Evolutionary conservation across 37 sponge, comb jelly and placozoan species (phyloP).

Genomic region (Beroe ovata): DNA sequence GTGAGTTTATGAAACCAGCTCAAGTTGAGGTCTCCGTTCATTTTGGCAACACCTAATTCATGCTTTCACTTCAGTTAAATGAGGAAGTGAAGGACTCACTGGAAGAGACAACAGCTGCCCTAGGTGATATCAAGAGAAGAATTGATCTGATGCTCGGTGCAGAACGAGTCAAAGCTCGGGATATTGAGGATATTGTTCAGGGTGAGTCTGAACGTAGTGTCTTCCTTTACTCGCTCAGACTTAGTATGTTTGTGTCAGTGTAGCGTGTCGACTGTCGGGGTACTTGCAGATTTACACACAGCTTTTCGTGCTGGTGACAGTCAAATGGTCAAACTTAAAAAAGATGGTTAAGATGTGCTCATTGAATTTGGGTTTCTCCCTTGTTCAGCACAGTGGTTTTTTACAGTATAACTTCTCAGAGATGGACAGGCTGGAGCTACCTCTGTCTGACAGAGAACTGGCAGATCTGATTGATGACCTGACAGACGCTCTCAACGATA

Average conservation of each 20-base stretch:
- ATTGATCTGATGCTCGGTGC: neutral
- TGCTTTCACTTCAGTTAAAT: slow-evolving; percentile 32
- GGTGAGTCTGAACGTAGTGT: too few species aligned
- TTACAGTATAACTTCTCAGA: slow-evolving; percentile 18
- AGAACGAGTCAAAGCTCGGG: slow-evolving; percentile 4
- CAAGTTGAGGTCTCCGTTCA: too few species aligned
- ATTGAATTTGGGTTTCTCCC: neutral
- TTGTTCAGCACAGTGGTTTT: too few species aligned
- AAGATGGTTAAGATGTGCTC: too few species aligned
- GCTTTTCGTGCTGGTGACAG: too few species aligned
- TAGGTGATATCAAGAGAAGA: slow-evolving; percentile 3
- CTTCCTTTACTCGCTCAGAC: too few species aligned
- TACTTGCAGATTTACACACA: too few species aligned
- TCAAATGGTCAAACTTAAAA: too few species aligned
- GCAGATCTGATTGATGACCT: slow-evolving; percentile 42
- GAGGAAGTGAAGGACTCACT: slow-evolving; percentile 15
- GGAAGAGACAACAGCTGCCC: neutral
- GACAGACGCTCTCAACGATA: slow-evolving; percentile 37
- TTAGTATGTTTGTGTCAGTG: too few species aligned
- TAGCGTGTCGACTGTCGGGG: too few species aligned
- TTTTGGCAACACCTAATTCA: too few species aligned
- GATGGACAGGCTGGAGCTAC: neutral
- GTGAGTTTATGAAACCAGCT: too few species aligned
- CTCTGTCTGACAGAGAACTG: slow-evolving; percentile 4
- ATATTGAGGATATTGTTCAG: slow-evolving; percentile 47